Base-by-base conservation (phyloP, 2,797 vertebrate genomes). In the Argyrosomus regius region DNA sequence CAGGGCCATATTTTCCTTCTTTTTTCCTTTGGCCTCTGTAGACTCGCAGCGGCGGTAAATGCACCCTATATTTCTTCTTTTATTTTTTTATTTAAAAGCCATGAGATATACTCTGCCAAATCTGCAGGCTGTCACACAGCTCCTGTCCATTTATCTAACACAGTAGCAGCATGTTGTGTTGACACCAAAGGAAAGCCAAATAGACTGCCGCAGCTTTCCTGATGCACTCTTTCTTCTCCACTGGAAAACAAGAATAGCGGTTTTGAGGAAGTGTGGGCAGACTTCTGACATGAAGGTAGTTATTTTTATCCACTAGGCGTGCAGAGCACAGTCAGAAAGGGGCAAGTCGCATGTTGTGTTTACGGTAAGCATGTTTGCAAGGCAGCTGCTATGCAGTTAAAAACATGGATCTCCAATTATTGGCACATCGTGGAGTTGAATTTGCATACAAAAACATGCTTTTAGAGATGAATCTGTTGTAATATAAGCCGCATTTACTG, bases 151-250 rank as follows among this genome's bases (percentile, higher is more conserved):
- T 73, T 75, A 72, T 86, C 82, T 35, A n/a, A 52, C 84, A 17
- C 54, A 4, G 77, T 8, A 59, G 84, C 73, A 45, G 78, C 85
- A 13, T 73, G 82, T 75, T 81, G 78, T 45, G 66, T 61, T 28
- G 72, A 87, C 86, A 69, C 78, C 67, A 64, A 81, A 78, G 69
- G 57, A 59, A 74, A 80, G 75, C 70, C 71, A 65, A 80, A 78
- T 39, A 60, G 63, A 62, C 74, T 20, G 60, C 59, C 0, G 14
- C 75, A 53, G 71, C 54, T 58, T 22, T 70, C 71, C 58, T 77
- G 58, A 71, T 75, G 71, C 45, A 18, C 16, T 1, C 70, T 83
- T 79, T 81, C 69, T 62, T 59, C 65, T 79, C 74, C 4, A 2
- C 62, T 72, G 73, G 72, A 81, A 72, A 72, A 75, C 24, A 61